Evolutionary conservation across 1,140 invertebrate species (phyloP).

Genomic region (Eumaeus atala): DNA sequence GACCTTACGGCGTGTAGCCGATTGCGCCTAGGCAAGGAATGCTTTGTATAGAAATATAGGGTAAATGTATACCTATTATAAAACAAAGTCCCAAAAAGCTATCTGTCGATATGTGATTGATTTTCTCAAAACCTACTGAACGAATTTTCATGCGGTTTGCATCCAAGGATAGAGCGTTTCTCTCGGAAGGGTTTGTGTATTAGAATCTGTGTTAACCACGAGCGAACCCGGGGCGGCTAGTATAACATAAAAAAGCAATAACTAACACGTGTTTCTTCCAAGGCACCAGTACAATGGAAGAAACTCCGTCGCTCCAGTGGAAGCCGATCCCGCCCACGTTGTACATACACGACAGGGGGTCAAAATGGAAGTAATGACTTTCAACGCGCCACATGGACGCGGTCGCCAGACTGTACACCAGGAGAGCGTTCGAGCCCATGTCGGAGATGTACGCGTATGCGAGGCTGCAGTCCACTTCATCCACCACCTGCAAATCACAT

Average conservation of each 20-base stretch:
- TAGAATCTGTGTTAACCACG: no score
- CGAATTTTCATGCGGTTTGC: no score
- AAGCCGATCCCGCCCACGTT: conserved; percentile 81
- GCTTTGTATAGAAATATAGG: no score
- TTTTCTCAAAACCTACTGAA: no score
- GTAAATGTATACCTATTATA: no score
- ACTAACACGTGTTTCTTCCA: conserved; percentile 71
- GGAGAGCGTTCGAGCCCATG: conserved; percentile 79
- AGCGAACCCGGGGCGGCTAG: neutral
- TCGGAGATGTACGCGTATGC: conserved; percentile 83
- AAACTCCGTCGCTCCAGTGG: conserved; percentile 84
- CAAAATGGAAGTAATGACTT: conserved; percentile 85
- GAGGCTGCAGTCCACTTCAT: conserved; percentile 33
- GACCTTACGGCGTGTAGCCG: no score
- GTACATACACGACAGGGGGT: conserved; percentile 81
- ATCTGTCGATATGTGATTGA: no score
- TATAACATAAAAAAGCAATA: conserved; percentile 63
- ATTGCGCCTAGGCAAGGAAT: no score
- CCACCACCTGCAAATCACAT: no score
- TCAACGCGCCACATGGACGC: conserved; percentile 83
- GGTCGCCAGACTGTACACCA: conserved; percentile 80
- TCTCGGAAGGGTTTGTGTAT: no score
- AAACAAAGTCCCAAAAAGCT: no score
- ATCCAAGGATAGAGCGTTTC: no score
- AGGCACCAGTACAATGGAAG: conserved; percentile 75